Evolutionary conservation across 2,888 invertebrate species (phyloP).

Genomic region (Seladonia tumulorum): DNA sequence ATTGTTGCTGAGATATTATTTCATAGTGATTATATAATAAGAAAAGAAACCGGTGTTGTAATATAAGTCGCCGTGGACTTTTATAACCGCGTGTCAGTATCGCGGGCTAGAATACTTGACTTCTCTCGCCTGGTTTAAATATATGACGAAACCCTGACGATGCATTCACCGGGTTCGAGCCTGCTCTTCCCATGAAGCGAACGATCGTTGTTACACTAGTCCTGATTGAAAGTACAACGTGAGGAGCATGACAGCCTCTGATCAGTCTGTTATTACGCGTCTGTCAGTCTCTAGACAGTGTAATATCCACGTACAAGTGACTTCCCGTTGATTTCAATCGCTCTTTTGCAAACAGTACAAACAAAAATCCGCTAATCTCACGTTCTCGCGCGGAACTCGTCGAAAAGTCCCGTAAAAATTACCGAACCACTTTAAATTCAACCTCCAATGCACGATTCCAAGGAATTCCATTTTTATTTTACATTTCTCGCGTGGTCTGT

Average conservation of each 20-base stretch:
- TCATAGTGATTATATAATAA: not conserved
- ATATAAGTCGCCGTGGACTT: not conserved
- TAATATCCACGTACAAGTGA: not conserved
- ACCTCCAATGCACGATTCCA: too few species aligned
- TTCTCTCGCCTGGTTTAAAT: slow-evolving; percentile 53
- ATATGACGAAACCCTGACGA: slow-evolving; percentile 38
- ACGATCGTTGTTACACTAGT: slow-evolving; percentile 51
- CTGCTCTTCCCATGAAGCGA: slow-evolving; percentile 37
- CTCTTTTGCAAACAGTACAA: not conserved
- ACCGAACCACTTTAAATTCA: not conserved
- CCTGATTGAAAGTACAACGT: slow-evolving; percentile 54
- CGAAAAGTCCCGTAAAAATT: not conserved
- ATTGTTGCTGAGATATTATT: not conserved
- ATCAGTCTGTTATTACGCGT: slow-evolving; percentile 38
- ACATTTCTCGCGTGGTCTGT: too few species aligned
- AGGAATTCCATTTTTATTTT: too few species aligned
- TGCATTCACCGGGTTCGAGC: not conserved
- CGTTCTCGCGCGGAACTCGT: not conserved
- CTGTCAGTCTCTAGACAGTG: slow-evolving; percentile 40
- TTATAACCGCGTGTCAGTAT: not conserved
- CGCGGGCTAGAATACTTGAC: not conserved
- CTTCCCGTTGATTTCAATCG: not conserved
- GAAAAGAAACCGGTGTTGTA: not conserved
- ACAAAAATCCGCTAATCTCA: not conserved
- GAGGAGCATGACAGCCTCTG: slow-evolving; percentile 46